Base-by-base conservation (phyloP, 2,113 vertebrate species). In the Dicerorhinus sumatrensis region DNA sequence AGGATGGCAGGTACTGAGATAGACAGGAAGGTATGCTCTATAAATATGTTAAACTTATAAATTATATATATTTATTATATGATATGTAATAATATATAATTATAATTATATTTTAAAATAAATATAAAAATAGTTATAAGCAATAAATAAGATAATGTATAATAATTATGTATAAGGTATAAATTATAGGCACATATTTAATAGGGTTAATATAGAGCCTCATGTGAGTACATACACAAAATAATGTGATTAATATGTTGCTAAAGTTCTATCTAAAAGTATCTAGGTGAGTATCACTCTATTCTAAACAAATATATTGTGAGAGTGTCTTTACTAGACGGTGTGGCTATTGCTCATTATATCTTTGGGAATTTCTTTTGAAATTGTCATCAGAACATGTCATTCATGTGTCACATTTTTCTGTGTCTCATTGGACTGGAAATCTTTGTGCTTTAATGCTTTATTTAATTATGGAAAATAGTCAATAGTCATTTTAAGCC, bases 381-480 rank as follows among this genome's bases (percentile, higher is more conserved):
- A 60, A 93, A 81, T 85, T 91, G 23, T 76, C 81, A 92, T 73
- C 63, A 70, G 27, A 85, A 36, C 27, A 48, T 76, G 48, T 79
- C 16, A 93, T 84, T 84, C 16, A 31, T 54, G 29, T n/a, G n/a
- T 58, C 21, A 16, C 73, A 23, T 81, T 83, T 94, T 92, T 86
- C 36, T 79, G 5, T 75, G 2, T 83, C 39, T 67, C 16, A 20
- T 31, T 84, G 12, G 29, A 75, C 60, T 76, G 25, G 36, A 82
- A 67, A 69, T 85, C 91, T 70, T 95, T 87, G n/a, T 96, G 60
- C 33, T 80, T 80, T 72, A 70, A 75, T 62, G 56, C 23, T 80
- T 94, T 82, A 79, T 70, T 97, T 94, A 67, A 63, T 91, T 81
- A n/a, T 77, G 13, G 33, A 5, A 85, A 93, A 76, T 82, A 72